phyloP scores from a whole-genome alignment of 2,888 invertebrate genomes.

The Mystacides longicornis region DNA sequence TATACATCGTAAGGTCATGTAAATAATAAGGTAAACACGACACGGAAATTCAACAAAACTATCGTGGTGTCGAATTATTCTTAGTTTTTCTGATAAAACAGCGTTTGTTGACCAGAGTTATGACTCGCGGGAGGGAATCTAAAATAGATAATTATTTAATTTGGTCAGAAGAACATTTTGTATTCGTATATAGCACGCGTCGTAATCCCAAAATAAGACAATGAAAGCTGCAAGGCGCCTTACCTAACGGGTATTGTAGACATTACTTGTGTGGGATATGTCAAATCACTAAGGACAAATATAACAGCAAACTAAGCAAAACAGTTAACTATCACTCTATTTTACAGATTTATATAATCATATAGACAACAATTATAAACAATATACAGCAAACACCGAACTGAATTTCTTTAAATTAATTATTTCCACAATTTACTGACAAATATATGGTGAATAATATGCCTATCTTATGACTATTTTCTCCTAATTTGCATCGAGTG shows the following conservation, averaged over 20 bases:
- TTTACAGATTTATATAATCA: background rate
- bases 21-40: constrained; percentile 1
- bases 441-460: constrained; percentile 15
- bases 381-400: background rate
- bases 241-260: constrained; percentile 23
- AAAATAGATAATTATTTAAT: background rate
- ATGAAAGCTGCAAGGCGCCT: constrained; percentile 16
- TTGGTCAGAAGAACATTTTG: background rate
- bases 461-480: constrained; percentile 23
- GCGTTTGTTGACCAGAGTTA: background rate
- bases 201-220: background rate
- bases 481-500: constrained; percentile 22
- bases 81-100: background rate
- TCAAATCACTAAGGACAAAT: constrained; percentile 15
- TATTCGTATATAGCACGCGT: background rate
- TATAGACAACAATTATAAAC: background rate
- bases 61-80: background rate
- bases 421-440: constrained; percentile 7
- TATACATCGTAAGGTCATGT: background rate
- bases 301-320: constrained; percentile 1
- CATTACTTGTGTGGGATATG: constrained; percentile 18
- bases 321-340: background rate
- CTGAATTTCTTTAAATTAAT: background rate
- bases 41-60: background rate
- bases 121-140: background rate